Percentiles rank a stretch among this genome's conserved stretches.
Conservation (phyloP, 2,888 invertebrate genomes). For the Trachelus iudaicus region DNA sequence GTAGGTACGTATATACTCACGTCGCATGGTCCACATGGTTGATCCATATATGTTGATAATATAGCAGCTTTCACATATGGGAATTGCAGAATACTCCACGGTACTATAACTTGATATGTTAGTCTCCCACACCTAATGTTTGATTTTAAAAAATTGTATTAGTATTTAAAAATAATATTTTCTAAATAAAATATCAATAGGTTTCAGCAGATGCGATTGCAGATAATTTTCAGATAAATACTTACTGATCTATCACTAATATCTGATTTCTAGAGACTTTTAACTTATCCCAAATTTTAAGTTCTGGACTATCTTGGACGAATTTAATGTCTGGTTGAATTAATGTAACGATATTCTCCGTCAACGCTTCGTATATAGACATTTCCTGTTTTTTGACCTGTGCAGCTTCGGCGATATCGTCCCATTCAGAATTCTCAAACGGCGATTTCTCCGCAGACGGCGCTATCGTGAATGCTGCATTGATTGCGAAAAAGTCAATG, state of each 20-base stretch:
- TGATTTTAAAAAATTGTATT: conserved; percentile 20
- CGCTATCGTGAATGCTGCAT: conserved; percentile 20
- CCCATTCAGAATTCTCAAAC: conserved; percentile 28
- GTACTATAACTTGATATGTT: conserved; percentile 60
- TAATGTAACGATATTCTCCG: conserved; percentile 29
- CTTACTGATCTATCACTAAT: conserved; percentile 50
- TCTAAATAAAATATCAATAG: not conserved
- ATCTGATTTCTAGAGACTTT: conserved; percentile 51
- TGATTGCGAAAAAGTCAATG: conserved; percentile 47
- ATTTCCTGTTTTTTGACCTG: conserved; percentile 31
- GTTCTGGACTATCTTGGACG: conserved; percentile 42
- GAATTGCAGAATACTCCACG: conserved; percentile 61
- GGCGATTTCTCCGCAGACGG: not conserved
- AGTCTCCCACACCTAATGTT: conserved; percentile 55
- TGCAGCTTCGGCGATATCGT: conserved; percentile 44
- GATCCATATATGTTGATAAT: conserved; percentile 58
- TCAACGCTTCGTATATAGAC: conserved; percentile 16
- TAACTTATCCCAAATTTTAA: conserved; percentile 46
- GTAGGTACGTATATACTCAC: conserved; percentile 16
- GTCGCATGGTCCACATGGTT: conserved; percentile 60
- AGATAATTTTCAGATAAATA: not conserved
- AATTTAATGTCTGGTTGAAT: conserved; percentile 36
- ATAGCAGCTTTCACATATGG: conserved; percentile 63
- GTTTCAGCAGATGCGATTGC: not conserved
- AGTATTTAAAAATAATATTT: conserved; percentile 1